phyloP scores from a whole-genome alignment of 2,888 invertebrate species.

The Deilephila porcellus region DNA sequence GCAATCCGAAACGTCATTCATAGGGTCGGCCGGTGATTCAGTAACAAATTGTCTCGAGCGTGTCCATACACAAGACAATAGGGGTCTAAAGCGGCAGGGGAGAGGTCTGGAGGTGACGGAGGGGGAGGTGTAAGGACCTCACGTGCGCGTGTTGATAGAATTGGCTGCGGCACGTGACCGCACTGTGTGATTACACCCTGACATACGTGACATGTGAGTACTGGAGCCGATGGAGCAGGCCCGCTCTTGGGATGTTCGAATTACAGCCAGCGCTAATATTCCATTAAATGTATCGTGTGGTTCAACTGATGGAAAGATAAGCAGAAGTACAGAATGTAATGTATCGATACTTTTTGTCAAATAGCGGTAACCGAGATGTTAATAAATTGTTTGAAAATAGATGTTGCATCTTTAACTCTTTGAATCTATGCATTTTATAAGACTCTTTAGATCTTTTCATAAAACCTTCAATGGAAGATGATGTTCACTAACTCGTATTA shows the following conservation, averaged over 20 bases:
- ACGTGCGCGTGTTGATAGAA: constrained; percentile 27
- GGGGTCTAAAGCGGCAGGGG: neutral
- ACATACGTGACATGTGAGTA: constrained; percentile 12
- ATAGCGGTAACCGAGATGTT: no score
- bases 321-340: no score
- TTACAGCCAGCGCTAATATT: neutral
- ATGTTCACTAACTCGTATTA: neutral
- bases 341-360: no score
- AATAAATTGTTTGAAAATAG: no score
- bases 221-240: neutral
- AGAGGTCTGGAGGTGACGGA: neutral
- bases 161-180: constrained; percentile 28
- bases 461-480: neutral
- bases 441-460: no score
- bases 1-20: constrained; percentile 1
- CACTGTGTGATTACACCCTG: constrained; percentile 23
- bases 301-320: no score
- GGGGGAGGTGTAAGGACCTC: neutral
- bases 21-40: constrained; percentile 14
- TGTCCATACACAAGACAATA: constrained; percentile 19
- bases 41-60: constrained; percentile 19
- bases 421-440: no score
- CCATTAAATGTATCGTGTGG: neutral
- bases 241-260: neutral
- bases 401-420: no score